Conservation (phyloP, 2,113 vertebrate species). For the Solea senegalensis region DNA sequence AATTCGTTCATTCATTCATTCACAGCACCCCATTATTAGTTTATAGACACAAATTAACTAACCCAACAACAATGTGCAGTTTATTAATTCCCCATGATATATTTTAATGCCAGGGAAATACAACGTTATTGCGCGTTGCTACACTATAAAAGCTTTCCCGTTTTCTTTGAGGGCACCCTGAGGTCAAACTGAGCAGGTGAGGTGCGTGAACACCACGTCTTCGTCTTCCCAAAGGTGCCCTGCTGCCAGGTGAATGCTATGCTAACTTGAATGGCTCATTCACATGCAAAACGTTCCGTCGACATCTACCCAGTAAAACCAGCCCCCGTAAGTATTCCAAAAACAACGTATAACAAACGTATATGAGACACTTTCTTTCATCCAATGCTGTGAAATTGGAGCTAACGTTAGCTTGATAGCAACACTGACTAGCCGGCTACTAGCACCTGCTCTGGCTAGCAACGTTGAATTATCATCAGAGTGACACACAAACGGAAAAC, state of each 20-base stretch:
- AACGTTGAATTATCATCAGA: background rate
- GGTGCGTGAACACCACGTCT: slow-evolving; percentile 35
- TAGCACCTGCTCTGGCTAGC: slow-evolving; percentile 34
- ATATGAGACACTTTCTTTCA: background rate
- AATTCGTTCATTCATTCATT: background rate
- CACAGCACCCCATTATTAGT: background rate
- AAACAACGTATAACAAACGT: background rate
- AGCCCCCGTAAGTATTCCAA: background rate
- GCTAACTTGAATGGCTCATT: slow-evolving; percentile 5
- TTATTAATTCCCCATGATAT: too few relatives aligned
- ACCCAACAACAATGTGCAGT: background rate
- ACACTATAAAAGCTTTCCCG: background rate
- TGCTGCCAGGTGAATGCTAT: slow-evolving; percentile 19
- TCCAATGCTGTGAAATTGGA: background rate
- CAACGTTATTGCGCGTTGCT: background rate
- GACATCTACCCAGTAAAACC: too few relatives aligned
- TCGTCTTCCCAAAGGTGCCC: background rate
- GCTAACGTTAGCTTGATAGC: slow-evolving; percentile 36
- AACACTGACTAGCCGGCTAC: slow-evolving; percentile 33
- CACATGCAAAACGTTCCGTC: too few relatives aligned
- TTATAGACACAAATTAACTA: background rate
- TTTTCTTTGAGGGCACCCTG: slow-evolving; percentile 39
- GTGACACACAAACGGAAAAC: background rate
- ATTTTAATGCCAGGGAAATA: background rate
- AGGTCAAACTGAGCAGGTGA: slow-evolving; percentile 57